A percentile compares a stretch with the other conserved stretches of the same genome.
Evolutionary conservation across 2,797 vertebrate genomes (phyloP).

Genomic region (Sebastes nivosus): DNA sequence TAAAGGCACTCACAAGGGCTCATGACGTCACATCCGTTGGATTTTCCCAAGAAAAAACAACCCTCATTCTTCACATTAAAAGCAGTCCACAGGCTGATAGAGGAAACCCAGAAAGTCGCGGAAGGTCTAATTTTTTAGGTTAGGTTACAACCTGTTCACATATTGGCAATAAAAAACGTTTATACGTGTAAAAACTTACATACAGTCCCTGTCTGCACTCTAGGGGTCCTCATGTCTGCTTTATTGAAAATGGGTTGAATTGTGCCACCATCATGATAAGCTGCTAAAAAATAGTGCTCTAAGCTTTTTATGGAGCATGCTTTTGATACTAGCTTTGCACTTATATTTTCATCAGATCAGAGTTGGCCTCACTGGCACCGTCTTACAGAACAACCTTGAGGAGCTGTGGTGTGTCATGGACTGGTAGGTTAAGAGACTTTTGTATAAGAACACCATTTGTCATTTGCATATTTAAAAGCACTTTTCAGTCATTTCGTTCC

Average conservation of each 20-base stretch:
- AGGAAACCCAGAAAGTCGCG: too few relatives aligned
- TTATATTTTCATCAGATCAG: constrained; percentile 72
- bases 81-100: too few relatives aligned
- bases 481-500: background rate
- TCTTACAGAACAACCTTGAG: constrained; percentile 96
- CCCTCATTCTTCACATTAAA: too few relatives aligned
- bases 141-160: too few relatives aligned
- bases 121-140: too few relatives aligned
- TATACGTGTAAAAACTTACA: accelerated
- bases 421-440: constrained; percentile 83
- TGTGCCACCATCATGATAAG: background rate
- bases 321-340: background rate
- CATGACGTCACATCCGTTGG: too few relatives aligned
- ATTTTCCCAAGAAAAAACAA: too few relatives aligned
- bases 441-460: background rate
- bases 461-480: background rate
- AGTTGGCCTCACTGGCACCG: constrained; percentile 95
- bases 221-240: background rate
- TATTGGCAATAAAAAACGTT: too few relatives aligned
- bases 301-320: background rate
- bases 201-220: background rate
- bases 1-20: too few relatives aligned
- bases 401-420: constrained; percentile 99
- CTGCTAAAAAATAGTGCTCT: background rate
- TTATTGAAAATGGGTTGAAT: background rate